Percentiles rank a stretch among this genome's conserved stretches.
Evolutionary conservation across 2,797 vertebrate genomes (phyloP).

Genomic region (Myotis findleyi): DNA sequence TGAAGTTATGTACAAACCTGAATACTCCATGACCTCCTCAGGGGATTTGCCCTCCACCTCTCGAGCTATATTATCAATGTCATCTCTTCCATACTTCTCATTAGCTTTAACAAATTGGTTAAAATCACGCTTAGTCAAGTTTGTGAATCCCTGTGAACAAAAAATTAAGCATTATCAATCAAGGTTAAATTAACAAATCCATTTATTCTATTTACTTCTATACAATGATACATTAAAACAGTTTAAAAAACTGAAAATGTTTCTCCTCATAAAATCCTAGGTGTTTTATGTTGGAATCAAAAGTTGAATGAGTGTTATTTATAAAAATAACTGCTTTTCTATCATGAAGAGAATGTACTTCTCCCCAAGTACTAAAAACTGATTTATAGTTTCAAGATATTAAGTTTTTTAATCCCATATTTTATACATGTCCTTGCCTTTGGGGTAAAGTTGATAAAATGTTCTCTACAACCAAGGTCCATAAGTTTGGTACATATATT

Average conservation of each 20-base stretch:
- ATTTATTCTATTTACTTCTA: conserved; percentile 52
- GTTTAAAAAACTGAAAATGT: conserved; percentile 54
- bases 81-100: conserved; percentile 93
- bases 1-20: conserved; percentile 86
- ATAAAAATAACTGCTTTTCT: conserved; percentile 62
- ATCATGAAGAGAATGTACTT: conserved; percentile 51
- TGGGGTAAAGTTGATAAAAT: too few species aligned
- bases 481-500: too few species aligned
- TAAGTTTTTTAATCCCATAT: conserved; percentile 34
- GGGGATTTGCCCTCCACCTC: conserved; percentile 94
- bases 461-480: too few species aligned
- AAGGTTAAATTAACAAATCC: conserved; percentile 47
- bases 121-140: conserved; percentile 94
- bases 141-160: conserved; percentile 91
- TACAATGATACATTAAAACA: conserved; percentile 9
- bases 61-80: conserved; percentile 93
- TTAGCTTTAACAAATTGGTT: conserved; percentile 95
- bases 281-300: conserved; percentile 18
- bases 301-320: conserved; percentile 36
- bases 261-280: conserved; percentile 23
- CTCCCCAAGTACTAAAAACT: conserved; percentile 45
- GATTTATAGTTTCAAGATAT: conserved; percentile 45
- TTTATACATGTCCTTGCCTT: conserved; percentile 41
- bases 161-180: conserved; percentile 62
- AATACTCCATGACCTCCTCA: conserved; percentile 94